Conservation (phyloP, 2,888 invertebrate species). For the Cyaniris semiargus region DNA sequence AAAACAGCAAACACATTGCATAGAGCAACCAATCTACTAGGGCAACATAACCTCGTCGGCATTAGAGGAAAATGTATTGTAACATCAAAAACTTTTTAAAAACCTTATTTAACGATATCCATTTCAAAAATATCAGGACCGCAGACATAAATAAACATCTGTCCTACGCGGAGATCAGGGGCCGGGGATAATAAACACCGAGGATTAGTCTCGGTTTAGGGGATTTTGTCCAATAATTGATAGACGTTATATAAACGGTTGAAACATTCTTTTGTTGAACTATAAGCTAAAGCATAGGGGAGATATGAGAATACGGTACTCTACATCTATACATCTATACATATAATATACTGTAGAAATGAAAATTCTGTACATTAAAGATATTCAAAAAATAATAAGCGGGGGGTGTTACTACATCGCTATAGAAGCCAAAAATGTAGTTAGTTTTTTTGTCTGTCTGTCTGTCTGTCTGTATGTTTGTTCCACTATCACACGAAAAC, state of each 20-base stretch:
- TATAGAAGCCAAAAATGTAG: no score
- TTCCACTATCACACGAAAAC: no score
- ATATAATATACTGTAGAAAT: no score
- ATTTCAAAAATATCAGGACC: conserved; percentile 35
- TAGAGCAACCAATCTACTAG: not conserved
- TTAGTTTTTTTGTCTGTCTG: no score
- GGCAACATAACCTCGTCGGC: conserved; percentile 37
- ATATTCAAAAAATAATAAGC: no score
- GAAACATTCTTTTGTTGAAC: conserved; percentile 36
- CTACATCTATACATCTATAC: no score
- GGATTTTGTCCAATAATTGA: conserved; percentile 43
- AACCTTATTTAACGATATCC: not conserved
- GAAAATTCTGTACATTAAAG: no score
- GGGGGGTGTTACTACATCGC: no score
- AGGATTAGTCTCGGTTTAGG: conserved; percentile 51
- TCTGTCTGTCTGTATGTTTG: no score
- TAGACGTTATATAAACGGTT: conserved; percentile 39
- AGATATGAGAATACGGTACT: not conserved
- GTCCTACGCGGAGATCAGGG: conserved; percentile 66
- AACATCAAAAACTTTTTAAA: not conserved
- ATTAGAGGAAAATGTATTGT: conserved; percentile 31
- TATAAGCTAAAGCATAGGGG: conserved; percentile 32
- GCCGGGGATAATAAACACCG: conserved; percentile 68
- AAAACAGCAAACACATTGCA: not conserved
- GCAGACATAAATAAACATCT: conserved; percentile 57